Conservation (phyloP, 2,113 vertebrate genomes). For the Sphaerodactylus townsendi region DNA sequence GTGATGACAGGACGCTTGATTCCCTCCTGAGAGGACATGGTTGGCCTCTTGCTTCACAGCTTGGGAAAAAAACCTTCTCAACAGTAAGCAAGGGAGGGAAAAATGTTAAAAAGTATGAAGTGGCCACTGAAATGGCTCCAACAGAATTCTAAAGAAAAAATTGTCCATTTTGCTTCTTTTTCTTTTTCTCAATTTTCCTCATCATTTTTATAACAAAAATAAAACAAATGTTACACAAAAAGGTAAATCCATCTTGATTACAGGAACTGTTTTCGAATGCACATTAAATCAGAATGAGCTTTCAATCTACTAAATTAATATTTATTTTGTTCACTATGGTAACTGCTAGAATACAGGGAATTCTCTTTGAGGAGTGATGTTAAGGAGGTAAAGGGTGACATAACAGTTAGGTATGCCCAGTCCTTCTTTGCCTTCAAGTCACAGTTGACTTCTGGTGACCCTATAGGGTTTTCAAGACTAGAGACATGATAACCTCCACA, state of each 20-base stretch:
- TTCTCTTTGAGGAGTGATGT: no score
- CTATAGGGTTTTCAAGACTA: no score
- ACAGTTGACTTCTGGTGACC: no score
- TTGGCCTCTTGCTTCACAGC: slow-evolving; percentile 49
- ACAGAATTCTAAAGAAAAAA: slow-evolving; percentile 21
- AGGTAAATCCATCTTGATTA: slow-evolving; percentile 14
- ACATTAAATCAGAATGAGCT: slow-evolving; percentile 25
- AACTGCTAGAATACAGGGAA: no score
- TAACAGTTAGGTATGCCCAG: no score
- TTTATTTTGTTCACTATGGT: background rate
- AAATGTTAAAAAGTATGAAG: slow-evolving; percentile 50
- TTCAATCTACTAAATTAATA: slow-evolving; percentile 22
- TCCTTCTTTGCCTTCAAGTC: no score
- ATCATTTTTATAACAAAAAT: slow-evolving; percentile 34
- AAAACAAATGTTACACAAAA: background rate
- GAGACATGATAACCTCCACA: no score
- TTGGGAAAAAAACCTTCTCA: slow-evolving; percentile 31
- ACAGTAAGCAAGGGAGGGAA: slow-evolving; percentile 46
- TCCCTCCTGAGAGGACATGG: slow-evolving; percentile 49
- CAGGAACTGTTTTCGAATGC: background rate
- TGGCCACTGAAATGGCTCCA: slow-evolving; percentile 34
- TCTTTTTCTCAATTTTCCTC: slow-evolving; percentile 20
- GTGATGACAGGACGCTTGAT: slow-evolving; percentile 70
- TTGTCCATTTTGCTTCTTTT: slow-evolving; percentile 36
- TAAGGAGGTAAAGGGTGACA: no score